Evolutionary conservation across 2,797 vertebrate genomes (phyloP).

Genomic region (Thunnus albacares): DNA sequence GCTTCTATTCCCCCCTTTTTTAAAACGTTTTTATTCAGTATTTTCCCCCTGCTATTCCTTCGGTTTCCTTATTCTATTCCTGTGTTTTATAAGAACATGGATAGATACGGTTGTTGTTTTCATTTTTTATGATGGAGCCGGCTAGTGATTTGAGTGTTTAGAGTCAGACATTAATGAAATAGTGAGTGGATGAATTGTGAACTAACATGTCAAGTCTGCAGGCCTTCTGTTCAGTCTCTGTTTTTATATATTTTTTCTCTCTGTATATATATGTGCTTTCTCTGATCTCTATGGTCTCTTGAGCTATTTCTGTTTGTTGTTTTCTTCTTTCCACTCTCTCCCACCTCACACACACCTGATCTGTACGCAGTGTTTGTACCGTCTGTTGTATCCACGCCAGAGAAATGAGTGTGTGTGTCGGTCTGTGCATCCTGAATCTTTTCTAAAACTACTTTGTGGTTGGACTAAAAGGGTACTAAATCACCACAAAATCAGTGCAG

Average conservation of each 20-base stretch:
- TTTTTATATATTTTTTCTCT: not conserved
- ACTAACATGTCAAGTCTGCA: conserved; percentile 45
- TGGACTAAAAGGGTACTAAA: not conserved
- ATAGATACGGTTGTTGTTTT: conserved; percentile 46
- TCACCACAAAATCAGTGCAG: not conserved
- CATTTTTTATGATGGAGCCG: conserved; percentile 43
- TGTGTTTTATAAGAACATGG: conserved; percentile 62
- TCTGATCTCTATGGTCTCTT: conserved; percentile 12
- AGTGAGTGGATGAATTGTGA: conserved; percentile 52
- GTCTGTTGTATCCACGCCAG: conserved; percentile 3
- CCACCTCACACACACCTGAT: conserved; percentile 21
- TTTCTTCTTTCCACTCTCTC: not conserved
- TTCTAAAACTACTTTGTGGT: not conserved
- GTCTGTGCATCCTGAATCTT: not conserved
- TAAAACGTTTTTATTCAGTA: conserved; percentile 1
- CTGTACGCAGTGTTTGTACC: not conserved
- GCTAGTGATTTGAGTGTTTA: conserved; percentile 32
- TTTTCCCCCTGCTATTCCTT: conserved; percentile 22
- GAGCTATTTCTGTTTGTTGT: conserved; percentile 1
- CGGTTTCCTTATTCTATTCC: conserved; percentile 25
- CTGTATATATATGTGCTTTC: not conserved
- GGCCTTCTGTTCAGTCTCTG: conserved; percentile 34
- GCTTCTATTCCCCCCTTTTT: conserved; percentile 28
- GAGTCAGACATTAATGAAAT: conserved; percentile 48
- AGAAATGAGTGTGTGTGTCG: conserved; percentile 5